Percentiles rank a stretch among this genome's conserved stretches.
These are phyloP conservation scores for Steinernema feltiae DNA, from an alignment of 1,140 invertebrate species.

Conservation along the genomic window DNA sequence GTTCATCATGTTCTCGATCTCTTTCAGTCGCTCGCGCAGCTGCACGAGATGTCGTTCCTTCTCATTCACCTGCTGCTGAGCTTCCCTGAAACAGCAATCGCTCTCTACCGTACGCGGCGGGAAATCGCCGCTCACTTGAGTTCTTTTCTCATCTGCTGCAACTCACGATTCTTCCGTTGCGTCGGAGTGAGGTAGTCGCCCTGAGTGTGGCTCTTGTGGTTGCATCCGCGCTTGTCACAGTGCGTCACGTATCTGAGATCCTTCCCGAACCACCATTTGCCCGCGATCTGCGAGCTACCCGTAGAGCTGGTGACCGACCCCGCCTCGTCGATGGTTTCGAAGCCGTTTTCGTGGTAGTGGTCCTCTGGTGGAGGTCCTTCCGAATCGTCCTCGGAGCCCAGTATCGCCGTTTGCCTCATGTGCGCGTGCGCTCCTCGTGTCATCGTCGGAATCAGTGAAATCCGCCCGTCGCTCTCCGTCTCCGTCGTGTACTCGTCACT, in stretches of 20 bases:
- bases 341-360: not conserved
- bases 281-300: slow-evolving; percentile 49
- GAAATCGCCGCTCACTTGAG: slow-evolving; percentile 8
- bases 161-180: slow-evolving; percentile 46
- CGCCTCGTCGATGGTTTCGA: slow-evolving; percentile 38
- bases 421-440: slow-evolving; percentile 1
- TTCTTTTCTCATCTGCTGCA: slow-evolving; percentile 41
- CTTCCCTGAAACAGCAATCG: slow-evolving; percentile 36
- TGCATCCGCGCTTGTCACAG: slow-evolving; percentile 53
- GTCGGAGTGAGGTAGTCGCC: slow-evolving; percentile 55
- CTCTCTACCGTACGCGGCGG: slow-evolving; percentile 7
- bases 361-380: slow-evolving; percentile 2
- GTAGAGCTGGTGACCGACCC: slow-evolving; percentile 40
- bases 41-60: slow-evolving; percentile 51
- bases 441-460: slow-evolving; percentile 29
- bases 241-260: slow-evolving; percentile 52
- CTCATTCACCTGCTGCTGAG: slow-evolving; percentile 26
- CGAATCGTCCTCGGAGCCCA: slow-evolving; percentile 30
- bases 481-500: slow-evolving; percentile 49
- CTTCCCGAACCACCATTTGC: slow-evolving; percentile 57
- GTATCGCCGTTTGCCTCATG: slow-evolving; percentile 33
- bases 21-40: slow-evolving; percentile 52
- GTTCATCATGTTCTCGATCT: slow-evolving; percentile 40
- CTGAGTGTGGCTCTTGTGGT: slow-evolving; percentile 32
- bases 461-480: slow-evolving; percentile 37